Conservation (phyloP, 92 coral and sea anemone genomes). For the Desmophyllum pertusum region DNA sequence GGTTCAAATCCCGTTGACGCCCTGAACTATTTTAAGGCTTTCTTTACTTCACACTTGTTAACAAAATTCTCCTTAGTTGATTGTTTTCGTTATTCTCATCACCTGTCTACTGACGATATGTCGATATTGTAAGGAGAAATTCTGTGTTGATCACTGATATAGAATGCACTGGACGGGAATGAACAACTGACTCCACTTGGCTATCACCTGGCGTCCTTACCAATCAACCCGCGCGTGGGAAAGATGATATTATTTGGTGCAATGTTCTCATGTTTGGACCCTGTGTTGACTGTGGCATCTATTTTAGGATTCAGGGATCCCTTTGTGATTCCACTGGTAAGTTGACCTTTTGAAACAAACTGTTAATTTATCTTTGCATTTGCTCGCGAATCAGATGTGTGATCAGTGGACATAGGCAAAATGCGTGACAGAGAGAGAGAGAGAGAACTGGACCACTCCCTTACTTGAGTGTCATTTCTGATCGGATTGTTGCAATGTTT, state of each 20-base stretch:
- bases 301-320: conserved; percentile 94
- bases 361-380: too few species aligned
- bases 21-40: too few species aligned
- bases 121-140: not conserved
- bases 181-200: conserved; percentile 95
- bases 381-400: too few species aligned
- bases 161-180: conserved; percentile 86
- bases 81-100: not conserved
- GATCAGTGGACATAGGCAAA: too few species aligned
- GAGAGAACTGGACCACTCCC: too few species aligned
- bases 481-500: too few species aligned
- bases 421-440: too few species aligned
- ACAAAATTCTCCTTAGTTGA: not conserved
- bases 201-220: conserved; percentile 88
- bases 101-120: not conserved
- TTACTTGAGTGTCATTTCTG: not conserved
- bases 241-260: conserved; percentile 97
- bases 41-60: too few species aligned
- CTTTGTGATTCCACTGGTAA: conserved; percentile 90
- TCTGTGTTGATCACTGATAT: not conserved
- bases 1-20: too few species aligned
- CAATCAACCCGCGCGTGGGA: conserved; percentile 97
- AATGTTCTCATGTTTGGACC: conserved; percentile 96
- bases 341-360: not conserved
- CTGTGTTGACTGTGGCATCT: conserved; percentile 94